Evolutionary conservation across 1,140 invertebrate genomes (phyloP).

Genomic region (Drosophila equinoxialis): DNA sequence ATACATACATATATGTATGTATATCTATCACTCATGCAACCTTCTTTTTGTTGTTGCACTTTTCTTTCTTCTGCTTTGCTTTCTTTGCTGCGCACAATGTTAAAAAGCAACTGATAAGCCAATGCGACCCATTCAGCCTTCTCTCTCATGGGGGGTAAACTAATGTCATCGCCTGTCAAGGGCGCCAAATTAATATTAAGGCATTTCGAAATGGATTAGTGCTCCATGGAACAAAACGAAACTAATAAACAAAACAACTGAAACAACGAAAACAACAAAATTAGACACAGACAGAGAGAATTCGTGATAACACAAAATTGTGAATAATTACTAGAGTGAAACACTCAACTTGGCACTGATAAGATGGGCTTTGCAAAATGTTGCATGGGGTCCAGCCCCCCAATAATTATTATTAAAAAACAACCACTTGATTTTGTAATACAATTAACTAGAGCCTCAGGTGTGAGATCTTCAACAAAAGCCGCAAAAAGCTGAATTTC

Average conservation of each 20-base stretch:
- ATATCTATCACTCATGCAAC: background rate
- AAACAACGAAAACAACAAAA: constrained; percentile 22
- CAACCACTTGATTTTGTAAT: constrained; percentile 17
- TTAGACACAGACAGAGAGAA: constrained; percentile 32
- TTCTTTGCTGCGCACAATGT: constrained; percentile 3
- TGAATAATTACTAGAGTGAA: constrained; percentile 39
- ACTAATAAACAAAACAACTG: constrained; percentile 48
- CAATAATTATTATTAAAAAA: background rate
- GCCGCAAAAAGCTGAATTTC: no score
- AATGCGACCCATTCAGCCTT: background rate
- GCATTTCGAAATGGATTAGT: constrained; percentile 59
- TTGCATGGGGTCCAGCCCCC: constrained; percentile 15
- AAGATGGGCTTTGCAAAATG: constrained; percentile 5
- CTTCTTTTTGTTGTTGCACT: background rate
- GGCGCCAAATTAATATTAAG: constrained; percentile 4
- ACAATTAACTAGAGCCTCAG: constrained; percentile 15
- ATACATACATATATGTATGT: no score
- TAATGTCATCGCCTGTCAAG: constrained; percentile 45
- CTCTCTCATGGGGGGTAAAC: background rate
- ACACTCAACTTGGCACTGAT: constrained; percentile 31
- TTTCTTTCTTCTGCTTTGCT: background rate
- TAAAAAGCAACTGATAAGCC: background rate
- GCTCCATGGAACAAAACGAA: constrained; percentile 16
- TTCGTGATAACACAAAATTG: constrained; percentile 41
- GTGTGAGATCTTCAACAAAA: background rate